These are phyloP conservation scores for Phengaris arion DNA, from an alignment of 2,888 invertebrate genomes.

Conservation along the genomic window DNA sequence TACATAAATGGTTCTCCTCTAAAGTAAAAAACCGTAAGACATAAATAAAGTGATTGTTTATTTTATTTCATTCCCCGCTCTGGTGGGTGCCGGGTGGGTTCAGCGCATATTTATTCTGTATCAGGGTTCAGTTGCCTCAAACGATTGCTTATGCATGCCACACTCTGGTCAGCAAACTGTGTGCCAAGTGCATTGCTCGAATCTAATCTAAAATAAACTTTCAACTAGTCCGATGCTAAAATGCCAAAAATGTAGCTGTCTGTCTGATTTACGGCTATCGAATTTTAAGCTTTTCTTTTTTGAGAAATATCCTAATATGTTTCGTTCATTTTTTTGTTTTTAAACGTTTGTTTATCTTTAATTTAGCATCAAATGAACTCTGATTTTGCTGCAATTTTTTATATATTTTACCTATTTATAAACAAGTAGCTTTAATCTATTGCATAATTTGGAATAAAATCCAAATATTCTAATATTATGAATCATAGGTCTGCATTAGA, in stretches of 20 bases:
- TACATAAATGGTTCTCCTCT: no score
- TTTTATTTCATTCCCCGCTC: conserved; percentile 25
- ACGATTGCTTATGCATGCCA: conserved; percentile 61
- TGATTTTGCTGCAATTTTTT: no score
- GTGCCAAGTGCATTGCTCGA: conserved; percentile 58
- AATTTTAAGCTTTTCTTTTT: background rate
- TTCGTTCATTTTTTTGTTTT: background rate
- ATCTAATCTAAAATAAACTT: conserved; percentile 54
- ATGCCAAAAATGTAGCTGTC: background rate
- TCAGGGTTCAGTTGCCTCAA: conserved; percentile 50
- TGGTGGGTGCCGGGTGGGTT: conserved; percentile 34
- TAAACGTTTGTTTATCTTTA: background rate
- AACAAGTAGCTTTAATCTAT: background rate
- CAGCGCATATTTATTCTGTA: conserved; percentile 58
- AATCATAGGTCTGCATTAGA: no score
- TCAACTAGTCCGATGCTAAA: conserved; percentile 40
- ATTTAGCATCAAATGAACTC: no score
- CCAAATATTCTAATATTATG: no score
- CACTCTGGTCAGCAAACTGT: conserved; percentile 54
- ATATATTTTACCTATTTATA: background rate
- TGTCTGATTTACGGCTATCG: background rate
- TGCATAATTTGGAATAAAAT: no score
- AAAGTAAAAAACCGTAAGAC: no score
- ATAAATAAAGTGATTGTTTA: background rate
- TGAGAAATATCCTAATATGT: background rate